These are phyloP conservation scores for Lonchura striata DNA, from an alignment of 2,113 vertebrate species.

Conservation along the genomic window DNA sequence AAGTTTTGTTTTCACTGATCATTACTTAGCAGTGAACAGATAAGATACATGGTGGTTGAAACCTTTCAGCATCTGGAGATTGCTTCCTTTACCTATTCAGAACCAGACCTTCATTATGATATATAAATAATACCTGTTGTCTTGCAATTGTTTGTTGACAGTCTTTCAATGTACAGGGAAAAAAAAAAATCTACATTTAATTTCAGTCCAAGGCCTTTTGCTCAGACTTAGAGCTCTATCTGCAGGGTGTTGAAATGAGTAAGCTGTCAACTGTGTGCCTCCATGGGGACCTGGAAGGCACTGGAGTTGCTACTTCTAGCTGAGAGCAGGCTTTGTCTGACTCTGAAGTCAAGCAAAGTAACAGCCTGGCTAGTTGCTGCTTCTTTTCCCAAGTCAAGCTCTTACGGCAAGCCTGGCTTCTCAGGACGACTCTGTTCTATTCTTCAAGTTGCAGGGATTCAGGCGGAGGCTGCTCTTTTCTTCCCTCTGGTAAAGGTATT, in stretches of 20 bases:
- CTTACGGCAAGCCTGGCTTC: not conserved
- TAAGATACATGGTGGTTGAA: not conserved
- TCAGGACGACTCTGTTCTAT: not conserved
- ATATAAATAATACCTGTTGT: not conserved
- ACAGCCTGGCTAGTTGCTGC: not conserved
- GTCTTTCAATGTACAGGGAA: not conserved
- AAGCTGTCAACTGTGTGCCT: not conserved
- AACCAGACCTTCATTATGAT: not conserved
- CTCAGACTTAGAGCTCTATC: not conserved
- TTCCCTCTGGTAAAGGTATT: not conserved
- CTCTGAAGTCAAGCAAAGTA: not conserved
- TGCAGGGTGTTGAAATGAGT: not conserved
- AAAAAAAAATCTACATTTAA: rapidly evolving
- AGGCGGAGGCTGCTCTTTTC: not conserved
- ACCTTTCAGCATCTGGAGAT: not conserved
- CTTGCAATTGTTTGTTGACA: not conserved
- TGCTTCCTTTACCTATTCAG: not conserved
- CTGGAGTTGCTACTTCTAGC: not conserved
- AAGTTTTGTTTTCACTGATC: not conserved
- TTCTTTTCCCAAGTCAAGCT: not conserved
- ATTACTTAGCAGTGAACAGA: not conserved
- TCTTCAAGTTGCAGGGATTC: not conserved
- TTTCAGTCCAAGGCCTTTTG: not conserved
- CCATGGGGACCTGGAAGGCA: not conserved
- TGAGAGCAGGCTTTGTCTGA: not conserved